Evolutionary conservation across 2,113 vertebrate species (phyloP), one percentile per base, ranked within the genome.

Genomic region (Garra rufa): DNA sequence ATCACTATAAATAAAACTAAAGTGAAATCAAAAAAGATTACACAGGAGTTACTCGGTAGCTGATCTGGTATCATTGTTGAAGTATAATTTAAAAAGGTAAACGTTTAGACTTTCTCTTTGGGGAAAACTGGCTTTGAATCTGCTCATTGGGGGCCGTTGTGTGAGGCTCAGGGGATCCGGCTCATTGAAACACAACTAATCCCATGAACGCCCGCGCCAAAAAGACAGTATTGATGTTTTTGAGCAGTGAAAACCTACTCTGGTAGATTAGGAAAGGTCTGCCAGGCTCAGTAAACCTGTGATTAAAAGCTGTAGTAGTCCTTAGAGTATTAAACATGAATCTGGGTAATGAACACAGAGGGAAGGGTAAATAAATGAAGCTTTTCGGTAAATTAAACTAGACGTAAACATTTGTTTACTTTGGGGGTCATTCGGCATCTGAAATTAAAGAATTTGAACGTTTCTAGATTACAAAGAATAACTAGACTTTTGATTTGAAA

Each of bases 221-320:
- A 87, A 76, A 83, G 70, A 28, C 44, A 83, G 84, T 87, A 93
- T 92, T 87, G 90, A 90, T 88, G 81, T 88, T 79, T 85, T 86
- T 71, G n/a, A 19, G 34, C 76, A 85, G 83, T 90, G 82, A 91
- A 92, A 91, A 87, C 63, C 90, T 92, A 92, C 91, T 94, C 83
- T 81, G 83, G 87, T 87, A 92, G 88, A 94, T 93, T 93, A 91
- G 82, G 48, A n/a, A 55, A 61, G 10, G 83, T 69, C 88, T 90
- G 91, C 91, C 92, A 92, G 83, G 80, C 79, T 92, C 85, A 70
- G 87, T 91, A 91, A 92, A 92, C 89, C 78, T 87, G 90, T 79
- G 55, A 88, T 83, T 76, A 83, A 91, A 91, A 90, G 84, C 88
- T 87, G 88, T 85, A 41, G 43, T 57, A 80, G 86, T 82, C 74